These are phyloP conservation scores for Propithecus perrieri DNA, from an alignment of 2,797 vertebrate genomes.

Conservation along the genomic window DNA sequence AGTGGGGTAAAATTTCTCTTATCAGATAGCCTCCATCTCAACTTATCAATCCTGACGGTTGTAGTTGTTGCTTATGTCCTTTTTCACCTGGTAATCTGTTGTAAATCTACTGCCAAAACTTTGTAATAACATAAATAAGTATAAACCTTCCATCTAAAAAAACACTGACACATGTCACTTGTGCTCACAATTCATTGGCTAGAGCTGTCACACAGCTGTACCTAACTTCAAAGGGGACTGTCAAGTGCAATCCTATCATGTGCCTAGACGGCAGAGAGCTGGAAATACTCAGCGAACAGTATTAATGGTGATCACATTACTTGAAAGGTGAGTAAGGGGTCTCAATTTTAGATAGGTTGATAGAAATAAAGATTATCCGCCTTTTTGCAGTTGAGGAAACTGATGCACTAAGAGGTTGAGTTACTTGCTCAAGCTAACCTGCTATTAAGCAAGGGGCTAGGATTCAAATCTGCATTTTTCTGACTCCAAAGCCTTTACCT, in stretches of 20 bases:
- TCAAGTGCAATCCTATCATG: neutral
- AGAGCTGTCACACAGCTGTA: neutral
- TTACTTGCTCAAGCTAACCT: neutral
- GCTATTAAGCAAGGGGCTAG: neutral
- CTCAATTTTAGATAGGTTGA: neutral
- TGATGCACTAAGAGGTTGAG: neutral
- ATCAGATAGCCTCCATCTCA: too few species aligned
- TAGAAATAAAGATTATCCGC: neutral
- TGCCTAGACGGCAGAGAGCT: neutral
- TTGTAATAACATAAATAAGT: too few species aligned
- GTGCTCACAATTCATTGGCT: neutral
- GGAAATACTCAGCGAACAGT: neutral
- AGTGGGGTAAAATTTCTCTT: too few species aligned
- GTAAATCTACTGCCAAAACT: too few species aligned
- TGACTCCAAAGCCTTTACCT: neutral
- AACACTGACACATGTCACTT: too few species aligned
- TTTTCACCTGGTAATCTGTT: neutral
- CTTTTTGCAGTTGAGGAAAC: neutral
- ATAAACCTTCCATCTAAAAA: too few species aligned
- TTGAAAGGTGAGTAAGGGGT: neutral
- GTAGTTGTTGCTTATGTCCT: too few species aligned
- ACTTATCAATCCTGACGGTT: too few species aligned
- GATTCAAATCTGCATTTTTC: neutral
- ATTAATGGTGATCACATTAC: neutral
- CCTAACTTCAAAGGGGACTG: neutral